These are phyloP conservation scores for Andrena bucephala DNA, from an alignment of 2,888 invertebrate genomes.

Conservation along the genomic window DNA sequence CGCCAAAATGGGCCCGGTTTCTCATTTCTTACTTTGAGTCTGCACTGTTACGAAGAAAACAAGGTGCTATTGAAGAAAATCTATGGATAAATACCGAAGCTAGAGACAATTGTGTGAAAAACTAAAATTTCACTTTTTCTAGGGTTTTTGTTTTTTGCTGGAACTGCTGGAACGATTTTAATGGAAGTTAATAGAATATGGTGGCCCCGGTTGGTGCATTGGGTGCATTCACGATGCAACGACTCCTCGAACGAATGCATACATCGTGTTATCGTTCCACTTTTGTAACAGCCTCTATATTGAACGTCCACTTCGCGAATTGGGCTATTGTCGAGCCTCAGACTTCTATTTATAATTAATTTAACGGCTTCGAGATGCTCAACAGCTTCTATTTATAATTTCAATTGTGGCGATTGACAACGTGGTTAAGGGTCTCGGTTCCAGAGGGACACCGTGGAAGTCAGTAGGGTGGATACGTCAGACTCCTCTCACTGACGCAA, in stretches of 20 bases:
- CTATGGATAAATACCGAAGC: no score
- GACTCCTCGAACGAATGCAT: not conserved
- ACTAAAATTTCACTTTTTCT: no score
- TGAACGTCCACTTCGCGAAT: slow-evolving; percentile 19
- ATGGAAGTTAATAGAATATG: no score
- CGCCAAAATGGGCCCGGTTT: no score
- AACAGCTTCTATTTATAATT: slow-evolving; percentile 52
- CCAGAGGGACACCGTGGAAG: slow-evolving; percentile 26
- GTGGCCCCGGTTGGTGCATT: not conserved
- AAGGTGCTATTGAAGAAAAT: no score
- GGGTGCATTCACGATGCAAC: not conserved
- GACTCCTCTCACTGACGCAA: slow-evolving; percentile 41
- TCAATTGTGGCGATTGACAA: slow-evolving; percentile 31
- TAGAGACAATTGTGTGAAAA: no score
- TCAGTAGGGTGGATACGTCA: slow-evolving; percentile 1
- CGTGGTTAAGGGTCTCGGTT: slow-evolving; percentile 40
- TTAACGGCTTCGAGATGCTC: no score
- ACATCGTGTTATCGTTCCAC: slow-evolving; percentile 43
- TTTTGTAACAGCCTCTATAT: slow-evolving; percentile 27
- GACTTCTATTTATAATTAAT: slow-evolving; percentile 10
- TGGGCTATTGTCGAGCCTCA: slow-evolving; percentile 45
- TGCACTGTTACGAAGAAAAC: no score
- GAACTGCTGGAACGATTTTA: no score
- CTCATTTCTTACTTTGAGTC: no score
- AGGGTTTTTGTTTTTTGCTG: no score